Evolutionary conservation across 92 coral and sea anemone species (phyloP).

Genomic region (Porites evermanni): DNA sequence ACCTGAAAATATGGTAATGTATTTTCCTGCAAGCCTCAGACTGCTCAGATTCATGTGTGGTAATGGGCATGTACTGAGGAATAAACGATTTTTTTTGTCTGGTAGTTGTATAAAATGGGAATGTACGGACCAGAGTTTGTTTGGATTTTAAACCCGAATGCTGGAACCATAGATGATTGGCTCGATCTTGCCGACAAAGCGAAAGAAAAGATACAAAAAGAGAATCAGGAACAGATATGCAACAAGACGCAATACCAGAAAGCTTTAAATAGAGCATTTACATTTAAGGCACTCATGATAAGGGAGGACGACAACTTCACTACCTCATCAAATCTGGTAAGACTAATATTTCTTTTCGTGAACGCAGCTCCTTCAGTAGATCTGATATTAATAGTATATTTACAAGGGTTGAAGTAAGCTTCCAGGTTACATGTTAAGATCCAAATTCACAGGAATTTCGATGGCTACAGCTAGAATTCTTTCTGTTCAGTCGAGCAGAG

Average conservation of each 20-base stretch:
- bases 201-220: not conserved
- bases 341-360: not conserved
- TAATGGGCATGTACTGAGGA: not conserved
- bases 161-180: slow-evolving; percentile 67
- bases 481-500: too few species aligned
- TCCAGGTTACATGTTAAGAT: too few species aligned
- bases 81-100: not conserved
- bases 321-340: slow-evolving; percentile 89
- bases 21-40: too few species aligned
- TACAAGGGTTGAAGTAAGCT: too few species aligned
- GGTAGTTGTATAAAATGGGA: slow-evolving; percentile 69
- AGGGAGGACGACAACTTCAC: slow-evolving; percentile 50
- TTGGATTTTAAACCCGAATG: slow-evolving; percentile 84
- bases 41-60: not conserved
- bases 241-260: slow-evolving; percentile 46
- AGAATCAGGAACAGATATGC: slow-evolving; percentile 18
- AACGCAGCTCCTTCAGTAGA: too few species aligned
- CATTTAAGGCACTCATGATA: slow-evolving; percentile 44
- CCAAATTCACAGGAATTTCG: too few species aligned
- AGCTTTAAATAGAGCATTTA: slow-evolving; percentile 64
- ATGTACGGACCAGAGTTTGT: slow-evolving; percentile 88
- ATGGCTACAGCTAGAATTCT: too few species aligned
- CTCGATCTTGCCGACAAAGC: rapidly evolving
- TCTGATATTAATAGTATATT: too few species aligned
- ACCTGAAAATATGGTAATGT: too few species aligned